phyloP scores from a whole-genome alignment of 2,888 invertebrate genomes.

The Parascotia fuliginaria region DNA sequence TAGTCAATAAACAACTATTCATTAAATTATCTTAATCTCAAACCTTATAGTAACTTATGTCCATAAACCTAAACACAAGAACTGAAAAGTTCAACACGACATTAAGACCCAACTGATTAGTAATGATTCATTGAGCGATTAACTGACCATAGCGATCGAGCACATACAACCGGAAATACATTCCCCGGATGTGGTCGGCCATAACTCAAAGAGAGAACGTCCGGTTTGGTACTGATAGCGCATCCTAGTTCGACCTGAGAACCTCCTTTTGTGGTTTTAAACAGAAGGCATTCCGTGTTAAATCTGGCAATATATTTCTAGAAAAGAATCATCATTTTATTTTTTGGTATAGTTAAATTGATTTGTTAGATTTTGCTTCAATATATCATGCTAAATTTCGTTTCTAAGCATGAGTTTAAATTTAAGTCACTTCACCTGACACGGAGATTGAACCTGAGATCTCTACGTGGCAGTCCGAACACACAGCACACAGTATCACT shows the following conservation, averaged over 20 bases:
- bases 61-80: neutral
- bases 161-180: slow-evolving; percentile 73
- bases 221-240: slow-evolving; percentile 71
- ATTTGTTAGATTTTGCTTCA: neutral
- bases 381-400: too few species aligned
- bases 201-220: slow-evolving; percentile 77
- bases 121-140: slow-evolving; percentile 77
- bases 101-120: slow-evolving; percentile 62
- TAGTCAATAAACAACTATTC: too few species aligned
- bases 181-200: slow-evolving; percentile 74
- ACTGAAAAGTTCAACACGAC: slow-evolving; percentile 19
- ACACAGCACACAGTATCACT: too few species aligned
- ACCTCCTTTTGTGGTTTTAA: slow-evolving; percentile 48
- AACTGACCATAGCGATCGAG: slow-evolving; percentile 65
- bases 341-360: neutral
- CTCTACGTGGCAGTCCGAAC: too few species aligned
- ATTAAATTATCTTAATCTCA: too few species aligned
- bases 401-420: too few species aligned
- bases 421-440: too few species aligned
- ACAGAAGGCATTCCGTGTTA: slow-evolving; percentile 21
- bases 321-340: neutral
- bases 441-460: too few species aligned
- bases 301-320: slow-evolving; percentile 2
- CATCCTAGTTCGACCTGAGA: slow-evolving; percentile 48
- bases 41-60: too few species aligned